phyloP scores from a whole-genome alignment of 2,797 vertebrate genomes.

The Dipus sagitta region DNA sequence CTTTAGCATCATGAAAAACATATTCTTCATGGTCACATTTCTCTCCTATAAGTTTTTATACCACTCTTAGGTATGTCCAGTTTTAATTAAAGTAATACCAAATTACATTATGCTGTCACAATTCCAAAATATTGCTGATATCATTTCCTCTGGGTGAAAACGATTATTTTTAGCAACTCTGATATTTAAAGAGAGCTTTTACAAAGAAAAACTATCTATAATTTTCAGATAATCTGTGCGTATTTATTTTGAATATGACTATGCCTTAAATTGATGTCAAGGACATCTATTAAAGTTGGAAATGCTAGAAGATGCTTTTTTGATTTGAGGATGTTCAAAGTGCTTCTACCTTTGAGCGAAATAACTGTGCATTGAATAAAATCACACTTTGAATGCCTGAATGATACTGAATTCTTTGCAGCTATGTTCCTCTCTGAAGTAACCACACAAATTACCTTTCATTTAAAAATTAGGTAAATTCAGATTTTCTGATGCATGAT shows the following conservation, averaged over 20 bases:
- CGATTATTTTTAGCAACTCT: not conserved
- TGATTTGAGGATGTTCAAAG: constrained; percentile 80
- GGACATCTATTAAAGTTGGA: constrained; percentile 82
- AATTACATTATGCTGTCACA: constrained; percentile 41
- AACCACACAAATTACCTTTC: constrained; percentile 76
- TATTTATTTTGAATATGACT: constrained; percentile 79
- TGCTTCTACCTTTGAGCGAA: constrained; percentile 86
- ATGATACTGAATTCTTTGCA: constrained; percentile 75
- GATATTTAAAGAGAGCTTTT: constrained; percentile 32
- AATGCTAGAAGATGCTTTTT: constrained; percentile 82
- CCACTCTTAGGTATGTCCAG: not conserved
- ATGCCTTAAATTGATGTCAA: constrained; percentile 76
- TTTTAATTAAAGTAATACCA: not conserved
- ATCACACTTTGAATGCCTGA: constrained; percentile 74
- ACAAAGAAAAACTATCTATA: not conserved
- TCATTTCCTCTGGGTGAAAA: not conserved
- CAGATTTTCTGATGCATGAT: constrained; percentile 82
- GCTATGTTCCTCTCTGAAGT: constrained; percentile 77
- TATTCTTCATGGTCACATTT: not conserved
- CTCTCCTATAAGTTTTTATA: not conserved
- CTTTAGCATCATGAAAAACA: not conserved
- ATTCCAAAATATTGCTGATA: constrained; percentile 10
- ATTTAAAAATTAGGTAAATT: constrained; percentile 84
- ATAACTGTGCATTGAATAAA: constrained; percentile 82
- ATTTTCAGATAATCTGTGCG: constrained; percentile 51